Conservation (phyloP, 2,888 invertebrate genomes). For the Nemurella pictetii region DNA sequence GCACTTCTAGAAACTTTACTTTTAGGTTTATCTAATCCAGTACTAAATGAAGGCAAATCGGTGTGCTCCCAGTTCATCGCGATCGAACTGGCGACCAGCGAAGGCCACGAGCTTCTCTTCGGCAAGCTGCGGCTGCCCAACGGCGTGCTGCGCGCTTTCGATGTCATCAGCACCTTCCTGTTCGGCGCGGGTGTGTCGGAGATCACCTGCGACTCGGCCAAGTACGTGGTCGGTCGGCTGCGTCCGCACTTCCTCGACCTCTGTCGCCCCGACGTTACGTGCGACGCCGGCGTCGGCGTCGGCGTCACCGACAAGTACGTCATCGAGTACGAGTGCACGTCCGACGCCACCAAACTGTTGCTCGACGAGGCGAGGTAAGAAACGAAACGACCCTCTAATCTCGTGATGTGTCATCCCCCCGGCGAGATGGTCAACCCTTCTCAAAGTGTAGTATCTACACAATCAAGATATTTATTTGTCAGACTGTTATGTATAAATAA, state of each 20-base stretch:
- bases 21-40: no score
- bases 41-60: no score
- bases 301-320: conserved; percentile 65
- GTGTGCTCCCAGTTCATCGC: background rate
- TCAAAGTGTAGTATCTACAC: no score
- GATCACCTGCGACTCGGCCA: conserved; percentile 87
- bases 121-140: conserved; percentile 4
- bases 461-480: no score
- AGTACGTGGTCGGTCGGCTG: conserved; percentile 89
- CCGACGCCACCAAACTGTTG: conserved; percentile 54
- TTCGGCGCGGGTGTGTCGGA: conserved; percentile 65
- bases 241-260: conserved; percentile 92
- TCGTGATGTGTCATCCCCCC: no score
- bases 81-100: conserved; percentile 10
- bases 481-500: no score
- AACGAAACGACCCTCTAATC: no score
- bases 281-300: conserved; percentile 53
- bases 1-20: no score
- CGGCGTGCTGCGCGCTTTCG: background rate
- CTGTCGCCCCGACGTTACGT: conserved; percentile 71
- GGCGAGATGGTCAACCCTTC: no score
- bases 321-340: conserved; percentile 68
- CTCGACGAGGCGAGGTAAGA: conserved; percentile 70
- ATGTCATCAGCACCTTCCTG: conserved; percentile 47
- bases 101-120: conserved; percentile 11